These are phyloP conservation scores for Cynocephalus volans DNA, from an alignment of 2,113 vertebrate species.

Conservation along the genomic window DNA sequence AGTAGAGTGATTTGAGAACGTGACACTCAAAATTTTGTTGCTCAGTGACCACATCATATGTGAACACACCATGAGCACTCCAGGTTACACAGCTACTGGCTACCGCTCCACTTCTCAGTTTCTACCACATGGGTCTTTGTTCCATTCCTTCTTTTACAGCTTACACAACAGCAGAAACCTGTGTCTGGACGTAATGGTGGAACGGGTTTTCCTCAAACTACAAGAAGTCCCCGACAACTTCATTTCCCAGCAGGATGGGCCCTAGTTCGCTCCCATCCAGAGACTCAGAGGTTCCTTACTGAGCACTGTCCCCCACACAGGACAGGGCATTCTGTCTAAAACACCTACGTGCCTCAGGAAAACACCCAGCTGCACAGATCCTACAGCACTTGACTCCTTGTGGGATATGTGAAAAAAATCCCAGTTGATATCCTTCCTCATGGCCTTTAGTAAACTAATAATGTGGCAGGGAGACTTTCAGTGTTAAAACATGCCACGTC, in stretches of 20 bases:
- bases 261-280: neutral
- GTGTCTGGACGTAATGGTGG: neutral
- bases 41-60: neutral
- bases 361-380: neutral
- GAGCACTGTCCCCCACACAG: neutral
- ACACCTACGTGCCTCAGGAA: neutral
- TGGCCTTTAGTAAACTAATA: neutral
- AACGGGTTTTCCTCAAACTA: neutral
- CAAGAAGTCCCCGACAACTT: neutral
- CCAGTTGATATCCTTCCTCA: neutral
- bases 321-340: neutral
- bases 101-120: neutral
- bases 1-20: neutral
- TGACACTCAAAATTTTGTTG: neutral
- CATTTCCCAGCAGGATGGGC: neutral
- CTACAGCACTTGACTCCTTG: neutral
- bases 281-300: neutral
- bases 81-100: neutral
- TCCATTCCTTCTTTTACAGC: neutral
- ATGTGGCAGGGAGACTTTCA: neutral
- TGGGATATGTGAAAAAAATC: neutral
- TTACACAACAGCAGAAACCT: neutral
- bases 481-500: accelerated
- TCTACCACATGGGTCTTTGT: neutral
- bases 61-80: accelerated